Conservation (phyloP, 2,888 invertebrate genomes). For the Synanthedon tipuliformis region DNA sequence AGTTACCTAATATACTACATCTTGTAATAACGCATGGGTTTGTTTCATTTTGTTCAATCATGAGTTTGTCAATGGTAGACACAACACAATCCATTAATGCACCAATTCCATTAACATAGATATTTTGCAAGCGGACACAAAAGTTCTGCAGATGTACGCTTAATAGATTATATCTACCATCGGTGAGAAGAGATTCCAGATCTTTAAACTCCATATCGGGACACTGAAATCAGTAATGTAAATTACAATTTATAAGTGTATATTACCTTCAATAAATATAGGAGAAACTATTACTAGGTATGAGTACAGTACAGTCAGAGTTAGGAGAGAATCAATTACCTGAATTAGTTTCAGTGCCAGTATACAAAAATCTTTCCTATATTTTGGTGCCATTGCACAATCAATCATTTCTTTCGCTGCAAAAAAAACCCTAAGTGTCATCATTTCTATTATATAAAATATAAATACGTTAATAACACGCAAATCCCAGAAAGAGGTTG, state of each 20-base stretch:
- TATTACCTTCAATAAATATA: too few relatives aligned
- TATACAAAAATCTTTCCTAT: constrained; percentile 84
- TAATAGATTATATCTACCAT: constrained; percentile 70
- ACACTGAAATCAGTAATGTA: constrained; percentile 57
- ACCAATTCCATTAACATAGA: constrained; percentile 74
- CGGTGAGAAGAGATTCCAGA: constrained; percentile 73
- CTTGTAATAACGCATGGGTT: constrained; percentile 68
- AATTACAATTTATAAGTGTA: too few relatives aligned
- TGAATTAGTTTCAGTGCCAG: constrained; percentile 83
- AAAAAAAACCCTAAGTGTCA: too few relatives aligned
- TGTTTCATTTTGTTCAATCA: constrained; percentile 63
- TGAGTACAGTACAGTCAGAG: background rate
- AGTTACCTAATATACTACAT: constrained; percentile 75
- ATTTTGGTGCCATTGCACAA: constrained; percentile 65
- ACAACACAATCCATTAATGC: constrained; percentile 74
- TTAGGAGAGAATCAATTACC: constrained; percentile 37
- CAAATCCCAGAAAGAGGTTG: too few relatives aligned
- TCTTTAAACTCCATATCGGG: constrained; percentile 82
- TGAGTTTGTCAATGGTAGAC: constrained; percentile 70
- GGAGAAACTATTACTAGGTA: too few relatives aligned
- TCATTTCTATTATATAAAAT: too few relatives aligned
- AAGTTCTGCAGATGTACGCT: constrained; percentile 71
- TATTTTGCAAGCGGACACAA: constrained; percentile 67
- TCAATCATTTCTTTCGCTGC: constrained; percentile 66
- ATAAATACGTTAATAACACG: too few relatives aligned